Base-by-base conservation (phyloP, 2,888 invertebrate genomes). In the Limnephilus lunatus region DNA sequence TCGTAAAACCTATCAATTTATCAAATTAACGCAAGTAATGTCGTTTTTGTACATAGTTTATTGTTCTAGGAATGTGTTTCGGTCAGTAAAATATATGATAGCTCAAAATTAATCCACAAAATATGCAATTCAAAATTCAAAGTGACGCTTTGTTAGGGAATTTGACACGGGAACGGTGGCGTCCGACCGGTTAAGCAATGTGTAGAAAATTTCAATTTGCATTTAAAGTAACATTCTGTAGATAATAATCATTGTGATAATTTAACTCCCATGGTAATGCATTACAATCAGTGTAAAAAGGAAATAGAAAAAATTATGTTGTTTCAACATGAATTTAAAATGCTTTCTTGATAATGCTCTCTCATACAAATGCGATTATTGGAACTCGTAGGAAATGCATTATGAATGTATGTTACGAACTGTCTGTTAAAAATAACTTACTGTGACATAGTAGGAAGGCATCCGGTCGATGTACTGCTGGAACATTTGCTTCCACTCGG, bases 381-480 rank as follows among this genome's bases (percentile, higher is more conserved):
- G 7, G 25, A 68, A 25, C 7, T 25, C 19, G 7, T 68, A 19
- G 53, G 7, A 25, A 25, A 25, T 68, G 53, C 7, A 68, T 2
- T 53, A 53, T 53, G 19, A 19, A 53, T 53, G 53, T 25, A 25
- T 15, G 15, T 53, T 53, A 53, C 5, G 53, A 53, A 53, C 48
- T 15, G 48, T 48, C 48, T 53, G 53, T 53, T 15, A 31, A 30
- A 31, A 14, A 44, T 82, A 92, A 95, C 96, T 96, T 94, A 98
- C 98, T 94, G 97, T 97, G 90, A 98, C 97, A 95, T 99, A 99
- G 95, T 99, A 99, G 7, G 98, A 98, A 19, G 99, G 99, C 97
- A 99, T 98, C n/a, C 98, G 98, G 94, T 99, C 97, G 94, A 99
- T 97, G 94, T 99, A 99, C 95, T 98, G 98, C 94, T 99, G 98